Evolutionary conservation across 2,113 vertebrate genomes (phyloP), one percentile per base, ranked within the genome.

Genomic region (Todiramphus chloris): DNA sequence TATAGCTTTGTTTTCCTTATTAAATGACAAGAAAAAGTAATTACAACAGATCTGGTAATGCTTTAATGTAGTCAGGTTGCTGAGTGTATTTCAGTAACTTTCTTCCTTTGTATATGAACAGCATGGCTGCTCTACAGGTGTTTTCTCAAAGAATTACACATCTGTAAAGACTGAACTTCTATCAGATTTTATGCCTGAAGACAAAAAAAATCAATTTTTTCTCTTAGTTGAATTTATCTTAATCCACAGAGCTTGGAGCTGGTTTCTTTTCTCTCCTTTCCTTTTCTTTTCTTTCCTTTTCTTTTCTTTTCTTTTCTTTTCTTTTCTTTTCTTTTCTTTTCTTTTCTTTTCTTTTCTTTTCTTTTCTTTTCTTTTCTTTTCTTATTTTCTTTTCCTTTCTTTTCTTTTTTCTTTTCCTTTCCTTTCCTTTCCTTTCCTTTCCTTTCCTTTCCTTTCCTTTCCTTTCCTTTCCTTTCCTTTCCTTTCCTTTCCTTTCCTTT

Each of bases 21-120:
- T 91, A 96, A 97, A 95, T 77, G 70, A 95, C 79, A 93, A 78
- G 84, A 81, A 85, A 93, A 89, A 90, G 56, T 96, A 96, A 93
- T 88, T 94, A 93, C 90, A 90, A 33, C 55, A 84, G 84, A 84
- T 62, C 93, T 92, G 46, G 62, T 56, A 14, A 44, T 16, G 66
- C 41, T 96, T 92, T 96, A 83, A 97, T 94, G 80, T 72, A 90
- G 68, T 89, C 60, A 81, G 64, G 76, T 66, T 79, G 82, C 39
- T 95, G 90, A 94, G 55, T 82, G 11, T 62, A 82, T 93, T 93
- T 41, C 69, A 85, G 83, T 8, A 73, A 94, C 63, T 85, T 89
- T 85, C 77, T 84, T 94, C 46, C 62, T 85, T 67, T 91, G 83
- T 48, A 4, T 89, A 23, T 48, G 55, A 89, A 51, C 44, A 80